These are phyloP conservation scores for Tachycineta bicolor DNA, from an alignment of 2,113 vertebrate genomes.

Conservation along the genomic window DNA sequence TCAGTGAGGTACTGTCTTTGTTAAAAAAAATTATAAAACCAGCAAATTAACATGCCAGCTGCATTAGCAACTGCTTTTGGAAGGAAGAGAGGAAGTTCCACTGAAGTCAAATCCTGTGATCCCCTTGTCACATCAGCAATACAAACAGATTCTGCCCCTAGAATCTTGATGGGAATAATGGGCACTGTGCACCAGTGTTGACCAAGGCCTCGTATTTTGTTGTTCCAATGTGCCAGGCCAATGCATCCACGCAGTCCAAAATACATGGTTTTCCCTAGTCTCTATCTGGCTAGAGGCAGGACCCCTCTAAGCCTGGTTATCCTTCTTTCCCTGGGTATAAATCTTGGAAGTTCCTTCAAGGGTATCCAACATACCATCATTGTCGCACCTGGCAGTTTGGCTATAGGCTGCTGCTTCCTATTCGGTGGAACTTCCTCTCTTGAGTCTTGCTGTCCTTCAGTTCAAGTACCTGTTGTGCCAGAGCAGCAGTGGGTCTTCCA, in stretches of 20 bases:
- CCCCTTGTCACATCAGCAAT: neutral
- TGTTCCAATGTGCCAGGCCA: no score
- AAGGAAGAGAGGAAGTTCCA: neutral
- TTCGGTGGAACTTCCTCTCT: neutral
- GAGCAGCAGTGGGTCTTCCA: neutral
- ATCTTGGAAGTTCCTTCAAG: neutral
- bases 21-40: neutral
- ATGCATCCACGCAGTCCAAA: neutral
- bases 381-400: neutral
- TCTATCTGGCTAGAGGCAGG: neutral
- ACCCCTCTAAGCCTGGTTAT: neutral
- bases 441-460: no score
- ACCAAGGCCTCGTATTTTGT: neutral
- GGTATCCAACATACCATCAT: rapidly evolving
- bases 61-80: neutral
- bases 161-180: neutral
- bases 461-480: rapidly evolving
- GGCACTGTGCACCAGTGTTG: rapidly evolving
- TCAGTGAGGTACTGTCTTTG: neutral
- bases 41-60: neutral
- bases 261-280: rapidly evolving
- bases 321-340: neutral
- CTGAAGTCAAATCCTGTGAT: neutral
- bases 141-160: neutral
- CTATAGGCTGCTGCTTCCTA: rapidly evolving